Base-by-base conservation (phyloP, 2,888 invertebrate species). In the Geophilus truncorum region DNA sequence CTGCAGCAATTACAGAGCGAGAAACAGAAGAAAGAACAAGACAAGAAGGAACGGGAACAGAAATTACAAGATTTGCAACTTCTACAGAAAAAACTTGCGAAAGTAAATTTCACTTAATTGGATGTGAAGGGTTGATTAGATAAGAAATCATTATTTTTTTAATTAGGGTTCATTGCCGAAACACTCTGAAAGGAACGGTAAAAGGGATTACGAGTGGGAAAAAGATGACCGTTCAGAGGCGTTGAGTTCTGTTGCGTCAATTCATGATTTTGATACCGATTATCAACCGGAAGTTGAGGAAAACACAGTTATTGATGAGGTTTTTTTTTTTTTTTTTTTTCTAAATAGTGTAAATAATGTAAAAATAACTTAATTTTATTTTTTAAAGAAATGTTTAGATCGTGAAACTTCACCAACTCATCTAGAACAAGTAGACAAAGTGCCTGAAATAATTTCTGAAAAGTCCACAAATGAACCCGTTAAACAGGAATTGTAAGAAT, bases 11-110 rank as follows among this genome's bases (percentile, higher is more conserved):
- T 86, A 81, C 86, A 87, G 82, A 85, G 86, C 80, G 87, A 88
- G 75, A 82, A 82, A 45, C 83, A 83, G 57, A 84, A 83, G 45
- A 84, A 84, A 62, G 83, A 85, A 80, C 83, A 84, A 79, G 85
- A 86, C 62, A 85, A 85, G 32, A 87, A 89, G 80, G 85, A 88
- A 80, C 87, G 88, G 78, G 88, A 88, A 82, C 87, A 89, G 83
- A 88, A 88, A 81, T 84, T 90, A 23, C 85, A 88, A 80, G 88
- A 89, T 80, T 84, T 90, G 21, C 87, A 87, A 36, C 85, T 87
- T 82, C 89, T 87, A 84, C 86, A 88, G 0, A 84, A 86, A 80
- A 86, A 89, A 83, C 85, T 90, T 83, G 85, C 89, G 6, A 84
- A 85, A 18, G 88, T 87, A 34, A 77, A 12, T 75, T 75, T 75